phyloP scores from a whole-genome alignment of 2,113 vertebrate genomes.

The Syngnathus floridae region DNA sequence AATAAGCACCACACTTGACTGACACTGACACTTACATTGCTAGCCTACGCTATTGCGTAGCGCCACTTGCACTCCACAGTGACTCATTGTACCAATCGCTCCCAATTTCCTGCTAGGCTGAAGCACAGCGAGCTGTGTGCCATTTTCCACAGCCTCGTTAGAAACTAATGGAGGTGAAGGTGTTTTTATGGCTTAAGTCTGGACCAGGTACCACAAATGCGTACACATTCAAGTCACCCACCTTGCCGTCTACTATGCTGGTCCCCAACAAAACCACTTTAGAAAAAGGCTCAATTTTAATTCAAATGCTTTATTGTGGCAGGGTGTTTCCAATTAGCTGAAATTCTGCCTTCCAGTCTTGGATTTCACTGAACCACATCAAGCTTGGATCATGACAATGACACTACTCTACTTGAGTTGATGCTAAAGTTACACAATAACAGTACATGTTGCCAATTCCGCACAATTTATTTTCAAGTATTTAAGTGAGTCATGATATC shows the following conservation, averaged over 20 bases:
- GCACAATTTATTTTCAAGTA: constrained; percentile 40
- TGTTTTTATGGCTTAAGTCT: constrained; percentile 53
- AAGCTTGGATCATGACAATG: constrained; percentile 25
- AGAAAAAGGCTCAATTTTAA: constrained; percentile 34
- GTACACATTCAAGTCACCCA: constrained; percentile 12
- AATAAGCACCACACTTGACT: constrained; percentile 29
- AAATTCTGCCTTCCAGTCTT: constrained; percentile 54
- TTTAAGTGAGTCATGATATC: constrained; percentile 34
- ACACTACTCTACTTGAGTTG: constrained; percentile 24
- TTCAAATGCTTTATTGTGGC: constrained; percentile 40
- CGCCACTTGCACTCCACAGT: constrained; percentile 58
- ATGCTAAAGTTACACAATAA: constrained; percentile 24
- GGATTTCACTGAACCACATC: constrained; percentile 33
- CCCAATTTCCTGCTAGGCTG: constrained; percentile 50
- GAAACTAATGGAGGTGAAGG: constrained; percentile 52
- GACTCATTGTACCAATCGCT: constrained; percentile 62
- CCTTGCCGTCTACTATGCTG: not conserved
- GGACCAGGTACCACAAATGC: constrained; percentile 37
- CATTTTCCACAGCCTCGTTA: constrained; percentile 49
- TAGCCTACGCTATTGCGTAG: constrained; percentile 21
- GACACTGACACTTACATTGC: constrained; percentile 33
- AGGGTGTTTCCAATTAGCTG: constrained; percentile 57
- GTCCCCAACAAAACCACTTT: constrained; percentile 11
- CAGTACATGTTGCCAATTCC: constrained; percentile 39
- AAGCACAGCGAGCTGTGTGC: constrained; percentile 26